A percentile compares a stretch with the other conserved stretches of the same genome.
Evolutionary conservation across 2,113 vertebrate genomes (phyloP).

Genomic region (Ophiodon elongatus): DNA sequence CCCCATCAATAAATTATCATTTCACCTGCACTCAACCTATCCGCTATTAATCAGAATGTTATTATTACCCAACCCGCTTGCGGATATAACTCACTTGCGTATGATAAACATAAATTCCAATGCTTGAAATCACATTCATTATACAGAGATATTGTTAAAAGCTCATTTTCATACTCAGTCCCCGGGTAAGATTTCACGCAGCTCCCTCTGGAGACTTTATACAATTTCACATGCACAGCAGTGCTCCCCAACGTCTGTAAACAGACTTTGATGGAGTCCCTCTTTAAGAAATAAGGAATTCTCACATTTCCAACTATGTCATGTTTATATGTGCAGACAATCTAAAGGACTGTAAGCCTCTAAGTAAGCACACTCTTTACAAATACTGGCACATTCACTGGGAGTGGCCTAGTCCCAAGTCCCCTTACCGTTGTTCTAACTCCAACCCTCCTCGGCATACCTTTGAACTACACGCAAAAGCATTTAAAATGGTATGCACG

Average conservation of each 20-base stretch:
- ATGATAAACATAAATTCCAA: too few relatives aligned
- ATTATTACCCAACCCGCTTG: neutral
- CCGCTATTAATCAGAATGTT: neutral
- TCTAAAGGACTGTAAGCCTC: neutral
- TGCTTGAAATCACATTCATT: neutral
- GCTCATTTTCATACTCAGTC: too few relatives aligned
- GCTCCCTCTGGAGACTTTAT: neutral
- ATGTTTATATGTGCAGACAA: neutral
- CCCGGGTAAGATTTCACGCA: too few relatives aligned
- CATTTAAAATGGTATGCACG: neutral
- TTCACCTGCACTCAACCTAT: neutral
- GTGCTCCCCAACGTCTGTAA: neutral
- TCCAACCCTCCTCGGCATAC: neutral
- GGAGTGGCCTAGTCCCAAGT: neutral
- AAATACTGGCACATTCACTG: neutral
- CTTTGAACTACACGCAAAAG: neutral
- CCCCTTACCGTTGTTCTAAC: neutral
- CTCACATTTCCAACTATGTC: neutral
- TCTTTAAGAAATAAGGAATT: neutral
- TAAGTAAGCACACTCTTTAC: neutral
- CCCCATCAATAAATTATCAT: neutral
- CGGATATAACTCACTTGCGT: too few relatives aligned
- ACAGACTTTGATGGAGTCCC: neutral
- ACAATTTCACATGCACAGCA: neutral
- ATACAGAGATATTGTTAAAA: neutral